Evolutionary conservation across 2,888 invertebrate genomes (phyloP), one percentile per base, ranked within the genome.

Genomic region (Cetonia aurata): DNA sequence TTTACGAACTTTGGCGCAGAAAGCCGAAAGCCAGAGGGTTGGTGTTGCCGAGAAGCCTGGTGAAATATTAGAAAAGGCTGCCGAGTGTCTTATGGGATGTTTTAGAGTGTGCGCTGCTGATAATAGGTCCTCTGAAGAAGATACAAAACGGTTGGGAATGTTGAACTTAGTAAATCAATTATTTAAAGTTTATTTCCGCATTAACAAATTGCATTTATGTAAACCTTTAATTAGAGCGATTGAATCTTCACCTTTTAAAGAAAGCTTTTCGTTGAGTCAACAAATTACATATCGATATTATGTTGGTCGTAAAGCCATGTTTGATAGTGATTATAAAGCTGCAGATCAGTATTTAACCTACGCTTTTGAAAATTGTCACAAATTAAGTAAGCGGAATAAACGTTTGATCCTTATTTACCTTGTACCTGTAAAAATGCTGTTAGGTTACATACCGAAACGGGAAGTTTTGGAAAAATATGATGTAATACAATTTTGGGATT

Each of bases 221-320:
- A 98, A 96, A 84, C 99, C 99, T 0, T 86, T 99, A 46, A 97
- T 99, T 76, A 89, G 99, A 76, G 98, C 99, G 0, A 98, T 99
- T 74, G 99, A 99, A 79, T 95, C 96, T 13, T 93, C 95, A 13
- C 91, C 93, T 0, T 92, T 95, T 74, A 96, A 96, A 83, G 95
- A 97, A 69, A 90, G 91, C 72, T 99, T 98, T 83, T 92, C 95
- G 0, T 85, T 98, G 71, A 93, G 96, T 9, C 98, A 99, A 82
- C 93, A 95, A 81, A 95, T 99, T 67, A 99, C 99, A 0, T 99
- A 98, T 85, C 94, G 94, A 81, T 98, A 98, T 84, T 99, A 96
- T 85, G 96, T 98, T 15, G 99, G 99, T 0, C 89, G 98, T 37
- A 98, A 99, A 83, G 96, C 97, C 1, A 98, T 99, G 96, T 99